Conservation (phyloP, 2,797 vertebrate species). For the Urosaurus nigricauda region DNA sequence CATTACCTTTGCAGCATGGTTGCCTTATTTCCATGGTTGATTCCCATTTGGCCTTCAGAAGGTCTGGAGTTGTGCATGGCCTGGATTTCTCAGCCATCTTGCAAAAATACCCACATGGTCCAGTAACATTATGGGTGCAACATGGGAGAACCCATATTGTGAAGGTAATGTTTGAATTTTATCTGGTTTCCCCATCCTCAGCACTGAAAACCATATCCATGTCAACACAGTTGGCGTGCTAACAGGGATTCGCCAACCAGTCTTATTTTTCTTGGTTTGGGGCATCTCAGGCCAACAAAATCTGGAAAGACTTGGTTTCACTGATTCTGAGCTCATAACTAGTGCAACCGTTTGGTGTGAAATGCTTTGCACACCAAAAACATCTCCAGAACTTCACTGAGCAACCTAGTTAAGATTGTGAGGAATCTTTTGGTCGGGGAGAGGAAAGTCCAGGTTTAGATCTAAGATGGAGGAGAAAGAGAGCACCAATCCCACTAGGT, state of each 20-base stretch:
- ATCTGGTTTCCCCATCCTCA: background rate
- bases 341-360: background rate
- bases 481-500: rapidly evolving
- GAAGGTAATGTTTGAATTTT: background rate
- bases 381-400: background rate
- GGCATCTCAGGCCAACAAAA: too few species aligned
- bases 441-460: background rate
- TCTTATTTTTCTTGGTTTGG: background rate
- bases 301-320: background rate
- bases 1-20: background rate
- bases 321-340: background rate
- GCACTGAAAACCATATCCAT: background rate
- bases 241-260: background rate
- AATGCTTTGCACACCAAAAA: rapidly evolving
- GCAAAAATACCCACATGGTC: background rate
- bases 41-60: background rate
- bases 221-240: background rate
- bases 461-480: rapidly evolving
- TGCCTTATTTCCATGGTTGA: too few species aligned
- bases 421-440: background rate
- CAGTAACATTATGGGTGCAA: background rate
- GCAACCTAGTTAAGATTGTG: background rate
- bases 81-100: background rate
- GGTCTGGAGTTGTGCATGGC: background rate
- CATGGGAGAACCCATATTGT: too few species aligned